Evolutionary conservation across 2,888 invertebrate genomes (phyloP), one percentile per base, ranked within the genome.

Genomic region (Euplagia quadripunctaria): DNA sequence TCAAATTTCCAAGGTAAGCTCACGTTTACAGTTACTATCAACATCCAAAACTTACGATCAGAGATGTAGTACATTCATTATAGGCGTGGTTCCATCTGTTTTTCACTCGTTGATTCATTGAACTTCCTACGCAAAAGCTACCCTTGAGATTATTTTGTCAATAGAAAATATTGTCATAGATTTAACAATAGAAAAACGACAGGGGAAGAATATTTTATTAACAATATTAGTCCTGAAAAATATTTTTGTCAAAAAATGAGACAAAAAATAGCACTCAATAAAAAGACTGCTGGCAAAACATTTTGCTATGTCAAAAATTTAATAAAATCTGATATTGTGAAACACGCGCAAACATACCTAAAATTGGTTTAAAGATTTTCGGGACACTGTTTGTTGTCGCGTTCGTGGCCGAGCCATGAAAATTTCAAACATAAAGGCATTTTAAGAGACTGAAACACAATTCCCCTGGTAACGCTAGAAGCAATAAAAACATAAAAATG

Each of bases 401-500:
- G 51, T 1, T 80, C 82, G 79, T 78, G 82, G 46, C 14, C 67
- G 78, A 75, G 72, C 65, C 14, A 12, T 65, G 20, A 72, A 74
- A 76, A 75, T 78, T 79, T 75, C 55, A 68, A 52, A 46, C 65
- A 46, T 72, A 80, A 78, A 65, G 68, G 58, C 76, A 70, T 74
- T 75, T 74, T 72, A 46, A 14, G 63, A 17, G 61, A 61, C 43
- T 70, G 42, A 73, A 68, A 73, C 68, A 77, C 72, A 72, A 80
- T 76, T 83, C 84, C 76, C 78, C 20, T 12, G 68, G 73, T 42
- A 70, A 61, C 58, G 51, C 52, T 73, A 71, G 66, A 66, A 73
- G 75, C 72, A 75, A 78, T 82, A 82, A 80, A 82, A 80, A 74
- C 49, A n/a, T 46, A 72, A 77, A 76, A 81, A 74, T 69, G 67